Percentiles rank a stretch among this genome's conserved stretches.
phyloP scores from a whole-genome alignment of 2,888 invertebrate species.

The Amphipoea oculea region DNA sequence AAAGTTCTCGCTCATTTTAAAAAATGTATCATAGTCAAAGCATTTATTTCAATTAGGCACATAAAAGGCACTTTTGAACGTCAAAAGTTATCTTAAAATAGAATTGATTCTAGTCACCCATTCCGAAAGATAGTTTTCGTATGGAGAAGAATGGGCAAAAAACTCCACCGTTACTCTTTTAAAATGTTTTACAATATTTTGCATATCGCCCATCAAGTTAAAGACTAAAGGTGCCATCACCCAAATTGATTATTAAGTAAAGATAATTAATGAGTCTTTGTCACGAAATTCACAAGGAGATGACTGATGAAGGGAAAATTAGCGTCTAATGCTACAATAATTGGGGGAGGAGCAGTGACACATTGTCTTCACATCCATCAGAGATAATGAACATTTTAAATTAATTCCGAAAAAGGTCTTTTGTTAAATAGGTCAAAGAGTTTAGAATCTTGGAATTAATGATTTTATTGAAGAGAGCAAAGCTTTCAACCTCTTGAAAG shows the following conservation, averaged over 20 bases:
- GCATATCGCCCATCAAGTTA: too few species aligned
- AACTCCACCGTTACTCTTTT: too few species aligned
- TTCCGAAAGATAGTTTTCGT: too few species aligned
- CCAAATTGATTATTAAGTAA: background rate
- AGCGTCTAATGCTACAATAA: conserved; percentile 9
- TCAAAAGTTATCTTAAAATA: too few species aligned
- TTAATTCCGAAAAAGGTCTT: conserved; percentile 1
- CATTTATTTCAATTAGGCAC: too few species aligned
- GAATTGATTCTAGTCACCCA: too few species aligned
- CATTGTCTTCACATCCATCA: conserved; percentile 28
- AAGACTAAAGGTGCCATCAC: background rate
- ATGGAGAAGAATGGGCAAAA: too few species aligned
- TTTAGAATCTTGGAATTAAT: conserved; percentile 7
- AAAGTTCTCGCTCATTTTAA: background rate
- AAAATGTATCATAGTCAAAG: too few species aligned
- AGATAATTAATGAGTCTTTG: background rate
- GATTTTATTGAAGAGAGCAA: conserved; percentile 5
- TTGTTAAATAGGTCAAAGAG: conserved; percentile 10
- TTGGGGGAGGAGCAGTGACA: background rate
- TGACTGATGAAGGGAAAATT: conserved; percentile 22
- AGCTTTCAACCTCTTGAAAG: conserved; percentile 18
- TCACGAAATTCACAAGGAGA: conserved; percentile 16
- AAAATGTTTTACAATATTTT: too few species aligned
- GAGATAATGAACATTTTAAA: conserved; percentile 16
- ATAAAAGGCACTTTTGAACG: too few species aligned